A percentile compares a stretch with the other conserved stretches of the same genome.
These are phyloP conservation scores for Dolichopus griseipennis DNA, from an alignment of 2,888 invertebrate species.

Conservation along the genomic window DNA sequence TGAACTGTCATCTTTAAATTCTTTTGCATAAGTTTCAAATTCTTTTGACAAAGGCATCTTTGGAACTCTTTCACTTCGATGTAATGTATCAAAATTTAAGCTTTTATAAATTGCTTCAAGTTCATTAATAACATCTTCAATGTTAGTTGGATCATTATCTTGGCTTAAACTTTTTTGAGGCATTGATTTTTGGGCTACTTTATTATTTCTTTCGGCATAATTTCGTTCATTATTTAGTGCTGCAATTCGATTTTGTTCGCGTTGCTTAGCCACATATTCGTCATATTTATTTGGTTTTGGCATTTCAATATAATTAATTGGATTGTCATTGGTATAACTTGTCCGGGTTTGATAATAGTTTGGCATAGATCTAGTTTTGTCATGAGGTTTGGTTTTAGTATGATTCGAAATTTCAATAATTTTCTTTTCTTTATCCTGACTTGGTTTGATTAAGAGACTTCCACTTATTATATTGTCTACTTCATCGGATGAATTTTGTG, in stretches of 20 bases:
- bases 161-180: slow-evolving; percentile 32
- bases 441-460: slow-evolving; percentile 37
- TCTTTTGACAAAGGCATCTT: slow-evolving; percentile 32
- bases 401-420: slow-evolving; percentile 36
- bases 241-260: slow-evolving; percentile 30
- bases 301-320: slow-evolving; percentile 19
- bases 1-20: slow-evolving; percentile 47
- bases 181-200: slow-evolving; percentile 30
- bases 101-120: slow-evolving; percentile 87
- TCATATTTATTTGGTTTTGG: slow-evolving; percentile 39
- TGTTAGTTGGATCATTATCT: slow-evolving; percentile 59
- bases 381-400: slow-evolving; percentile 23
- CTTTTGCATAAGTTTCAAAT: slow-evolving; percentile 48
- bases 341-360: slow-evolving; percentile 35
- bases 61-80: slow-evolving; percentile 56
- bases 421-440: slow-evolving; percentile 28
- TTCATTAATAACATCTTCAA: slow-evolving; percentile 82
- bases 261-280: slow-evolving; percentile 39
- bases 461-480: slow-evolving; percentile 34
- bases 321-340: background rate
- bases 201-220: slow-evolving; percentile 14
- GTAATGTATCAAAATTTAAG: slow-evolving; percentile 60
- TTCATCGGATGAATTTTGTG: slow-evolving; percentile 22
- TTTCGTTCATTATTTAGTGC: slow-evolving; percentile 15
- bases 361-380: slow-evolving; percentile 41